A percentile compares a stretch with the other conserved stretches of the same genome.
phyloP scores from a whole-genome alignment of 2,888 invertebrate species.

The Pantelozetes paolii region DNA sequence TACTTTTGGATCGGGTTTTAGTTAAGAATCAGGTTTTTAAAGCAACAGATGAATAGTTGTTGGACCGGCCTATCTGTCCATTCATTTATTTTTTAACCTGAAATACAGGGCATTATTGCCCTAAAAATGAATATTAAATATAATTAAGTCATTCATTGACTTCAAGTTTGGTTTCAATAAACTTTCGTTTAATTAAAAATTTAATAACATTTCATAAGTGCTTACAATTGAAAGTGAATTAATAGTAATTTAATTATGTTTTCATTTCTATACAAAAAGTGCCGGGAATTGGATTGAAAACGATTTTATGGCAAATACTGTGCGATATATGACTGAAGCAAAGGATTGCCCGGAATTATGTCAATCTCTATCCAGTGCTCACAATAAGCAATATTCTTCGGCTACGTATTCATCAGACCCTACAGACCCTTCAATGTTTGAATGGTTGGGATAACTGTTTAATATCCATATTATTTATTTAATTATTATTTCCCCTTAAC shows the following conservation, averaged over 20 bases:
- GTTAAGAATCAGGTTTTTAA: no score
- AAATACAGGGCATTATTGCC: no score
- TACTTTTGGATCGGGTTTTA: no score
- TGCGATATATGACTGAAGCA: not conserved
- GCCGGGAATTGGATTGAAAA: slow-evolving; percentile 5
- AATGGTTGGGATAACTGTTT: slow-evolving; percentile 24
- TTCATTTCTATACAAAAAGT: not conserved
- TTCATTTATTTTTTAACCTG: no score
- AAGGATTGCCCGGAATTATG: not conserved
- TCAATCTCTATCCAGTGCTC: not conserved
- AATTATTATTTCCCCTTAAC: no score
- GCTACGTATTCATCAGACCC: not conserved
- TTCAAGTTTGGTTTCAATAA: no score
- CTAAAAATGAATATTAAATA: no score
- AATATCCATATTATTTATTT: no score
- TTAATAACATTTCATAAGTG: not conserved
- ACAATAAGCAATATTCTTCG: not conserved
- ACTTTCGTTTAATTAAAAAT: not conserved
- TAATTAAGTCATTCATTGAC: no score
- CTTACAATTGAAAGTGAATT: not conserved
- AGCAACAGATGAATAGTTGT: no score
- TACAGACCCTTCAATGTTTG: not conserved
- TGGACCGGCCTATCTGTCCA: no score
- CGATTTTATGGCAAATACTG: not conserved
- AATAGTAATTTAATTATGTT: not conserved